These are phyloP conservation scores for Stomorhina lunata DNA, from an alignment of 2,888 invertebrate species.

Conservation along the genomic window DNA sequence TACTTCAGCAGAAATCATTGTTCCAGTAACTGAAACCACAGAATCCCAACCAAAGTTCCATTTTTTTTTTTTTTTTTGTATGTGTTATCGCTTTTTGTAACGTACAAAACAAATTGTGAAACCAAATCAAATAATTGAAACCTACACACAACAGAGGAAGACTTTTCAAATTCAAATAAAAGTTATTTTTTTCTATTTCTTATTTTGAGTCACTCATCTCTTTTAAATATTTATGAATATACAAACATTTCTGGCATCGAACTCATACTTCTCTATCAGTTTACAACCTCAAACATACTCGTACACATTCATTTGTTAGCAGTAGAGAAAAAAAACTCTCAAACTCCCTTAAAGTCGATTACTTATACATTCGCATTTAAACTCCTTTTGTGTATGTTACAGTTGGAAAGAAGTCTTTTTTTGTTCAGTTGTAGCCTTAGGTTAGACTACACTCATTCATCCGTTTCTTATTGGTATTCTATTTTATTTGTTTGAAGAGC, in stretches of 20 bases:
- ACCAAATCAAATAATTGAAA: background rate
- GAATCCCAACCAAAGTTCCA: conserved; percentile 26
- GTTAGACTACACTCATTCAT: conserved; percentile 62
- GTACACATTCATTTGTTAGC: background rate
- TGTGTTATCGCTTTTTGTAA: conserved; percentile 45
- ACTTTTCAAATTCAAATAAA: conserved; percentile 37
- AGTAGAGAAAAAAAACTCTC: too few relatives aligned
- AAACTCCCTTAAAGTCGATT: conserved; percentile 29
- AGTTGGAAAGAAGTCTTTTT: background rate
- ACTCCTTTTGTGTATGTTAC: background rate
- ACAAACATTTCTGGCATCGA: background rate
- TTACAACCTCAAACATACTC: conserved; percentile 12
- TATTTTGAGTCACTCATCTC: conserved; percentile 63
- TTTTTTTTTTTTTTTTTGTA: too few relatives aligned
- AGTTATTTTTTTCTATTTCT: too few relatives aligned
- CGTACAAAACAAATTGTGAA: conserved; percentile 19
- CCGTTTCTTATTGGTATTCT: conserved; percentile 67
- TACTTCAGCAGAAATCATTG: background rate
- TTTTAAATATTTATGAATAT: conserved; percentile 14
- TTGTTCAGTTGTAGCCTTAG: conserved; percentile 9
- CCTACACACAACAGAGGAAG: background rate
- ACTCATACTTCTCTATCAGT: conserved; percentile 7
- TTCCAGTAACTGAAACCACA: conserved; percentile 46
- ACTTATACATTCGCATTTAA: too few relatives aligned
- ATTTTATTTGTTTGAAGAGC: conserved; percentile 37